Evolutionary conservation across 1,140 invertebrate species (phyloP).

Genomic region (Ceratina japonica): DNA sequence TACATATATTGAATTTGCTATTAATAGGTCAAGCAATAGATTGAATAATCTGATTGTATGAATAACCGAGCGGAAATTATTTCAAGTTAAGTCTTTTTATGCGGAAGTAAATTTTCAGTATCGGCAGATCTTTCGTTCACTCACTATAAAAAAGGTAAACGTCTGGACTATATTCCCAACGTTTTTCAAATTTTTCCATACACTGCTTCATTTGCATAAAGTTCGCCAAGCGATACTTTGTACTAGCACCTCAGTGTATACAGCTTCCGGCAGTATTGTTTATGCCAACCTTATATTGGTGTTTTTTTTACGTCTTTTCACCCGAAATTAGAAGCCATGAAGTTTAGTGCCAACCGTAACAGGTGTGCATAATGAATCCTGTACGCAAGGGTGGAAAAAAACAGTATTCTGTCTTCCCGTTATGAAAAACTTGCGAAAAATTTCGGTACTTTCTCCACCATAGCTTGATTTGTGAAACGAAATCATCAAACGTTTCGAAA

Average conservation of each 20-base stretch:
- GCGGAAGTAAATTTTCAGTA: no score
- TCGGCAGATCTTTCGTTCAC: no score
- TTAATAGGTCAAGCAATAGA: no score
- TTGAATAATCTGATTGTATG: no score
- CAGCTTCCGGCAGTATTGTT: slow-evolving; percentile 11
- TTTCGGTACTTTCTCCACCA: background rate
- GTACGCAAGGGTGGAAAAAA: background rate
- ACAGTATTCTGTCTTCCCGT: no score
- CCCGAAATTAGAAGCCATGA: slow-evolving; percentile 27
- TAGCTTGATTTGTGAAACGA: no score
- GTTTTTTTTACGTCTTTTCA: background rate
- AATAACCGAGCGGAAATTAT: no score
- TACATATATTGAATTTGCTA: no score
- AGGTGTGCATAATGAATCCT: slow-evolving; percentile 29
- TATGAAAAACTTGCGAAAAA: background rate
- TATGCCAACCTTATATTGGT: slow-evolving; percentile 21
- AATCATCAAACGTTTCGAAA: no score
- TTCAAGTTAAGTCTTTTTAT: no score
- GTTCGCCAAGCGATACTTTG: slow-evolving; percentile 5
- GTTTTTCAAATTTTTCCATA: background rate
- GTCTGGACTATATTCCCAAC: background rate
- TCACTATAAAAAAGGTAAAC: no score
- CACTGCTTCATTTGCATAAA: slow-evolving; percentile 12
- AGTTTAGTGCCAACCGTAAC: slow-evolving; percentile 25
- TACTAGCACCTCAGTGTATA: background rate